Evolutionary conservation across 2,113 vertebrate species (phyloP), one percentile per base, ranked within the genome.

Genomic region (Eulacestoma nigropectus): DNA sequence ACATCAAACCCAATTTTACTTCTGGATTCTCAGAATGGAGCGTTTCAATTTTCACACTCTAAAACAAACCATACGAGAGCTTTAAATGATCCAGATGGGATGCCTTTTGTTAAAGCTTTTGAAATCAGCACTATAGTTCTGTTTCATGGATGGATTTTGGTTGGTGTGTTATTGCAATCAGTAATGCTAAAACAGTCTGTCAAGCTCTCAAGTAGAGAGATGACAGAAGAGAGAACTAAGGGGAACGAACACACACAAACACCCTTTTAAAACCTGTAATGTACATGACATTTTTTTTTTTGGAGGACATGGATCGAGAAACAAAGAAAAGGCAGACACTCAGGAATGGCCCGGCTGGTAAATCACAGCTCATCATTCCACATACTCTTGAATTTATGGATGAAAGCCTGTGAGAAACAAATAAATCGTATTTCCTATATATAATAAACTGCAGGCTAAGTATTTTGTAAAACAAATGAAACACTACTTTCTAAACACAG

Each of bases 71-170:
- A 94, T 88, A 68, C 6, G 10, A 90, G 88, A 88, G 79, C 72
- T 92, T 93, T 92, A 96, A 91, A 81, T 75, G 60, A 82, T 95
- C 92, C 95, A 96, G 90, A 96, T 95, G 92, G 93, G 92, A 77
- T 0, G 32, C 21, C 44, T 96, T 94, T 95, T 93, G 84, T 93
- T 93, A 95, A 86, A 90, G 90, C 79, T 94, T 89, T 93, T 93
- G 87, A 95, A 96, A 96, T 93, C 79, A 93, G 87, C 30, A 62
- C 65, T 91, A 33, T 44, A 92, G 73, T 89, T 93, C 62, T 87
- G 70, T 79, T 95, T 87, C 84, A 81, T 70, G 73, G 93, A 84
- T 68, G 82, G 67, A 88, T 93, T 96, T 93, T 92, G 63, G 63
- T 83, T 56, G 72, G 85, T 92, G 63, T 94, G 72, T 92, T 94